Evolutionary conservation across 1,140 invertebrate genomes (phyloP).

Genomic region (Diplogasteroides magnus): DNA sequence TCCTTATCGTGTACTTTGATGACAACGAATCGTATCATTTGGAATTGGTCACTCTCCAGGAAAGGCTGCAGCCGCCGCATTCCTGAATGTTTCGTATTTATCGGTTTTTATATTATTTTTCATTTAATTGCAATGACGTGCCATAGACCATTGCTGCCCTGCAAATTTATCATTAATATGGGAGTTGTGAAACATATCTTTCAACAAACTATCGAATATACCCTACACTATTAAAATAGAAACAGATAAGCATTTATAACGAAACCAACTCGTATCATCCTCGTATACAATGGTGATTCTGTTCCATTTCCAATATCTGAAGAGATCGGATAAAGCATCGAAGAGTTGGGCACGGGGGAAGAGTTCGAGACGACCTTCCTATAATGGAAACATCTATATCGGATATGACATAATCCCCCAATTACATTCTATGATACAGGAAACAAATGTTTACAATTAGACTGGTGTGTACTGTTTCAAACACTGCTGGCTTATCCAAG

Average conservation of each 20-base stretch:
- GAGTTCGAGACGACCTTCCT: constrained; percentile 34
- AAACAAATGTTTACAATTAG: too few species aligned
- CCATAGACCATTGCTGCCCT: too few species aligned
- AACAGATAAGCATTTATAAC: constrained; percentile 3
- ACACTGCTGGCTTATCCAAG: too few species aligned
- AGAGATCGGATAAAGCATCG: constrained; percentile 50
- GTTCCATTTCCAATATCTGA: constrained; percentile 51
- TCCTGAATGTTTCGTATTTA: constrained; percentile 33
- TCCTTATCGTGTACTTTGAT: constrained; percentile 46
- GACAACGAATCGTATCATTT: constrained; percentile 44
- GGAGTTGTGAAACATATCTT: too few species aligned
- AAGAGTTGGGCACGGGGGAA: constrained; percentile 49
- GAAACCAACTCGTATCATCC: constrained; percentile 35
- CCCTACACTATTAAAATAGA: neutral
- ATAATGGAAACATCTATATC: too few species aligned
- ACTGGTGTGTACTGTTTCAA: too few species aligned
- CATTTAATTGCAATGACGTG: constrained; percentile 17
- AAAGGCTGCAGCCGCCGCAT: constrained; percentile 31
- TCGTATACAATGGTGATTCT: constrained; percentile 48
- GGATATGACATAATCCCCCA: too few species aligned
- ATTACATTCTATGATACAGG: too few species aligned
- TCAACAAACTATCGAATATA: too few species aligned
- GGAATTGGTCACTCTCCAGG: constrained; percentile 45
- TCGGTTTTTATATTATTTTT: neutral
- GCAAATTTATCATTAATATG: too few species aligned